phyloP scores from a whole-genome alignment of 2,113 vertebrate genomes.

The Sclerurus mexicanus region DNA sequence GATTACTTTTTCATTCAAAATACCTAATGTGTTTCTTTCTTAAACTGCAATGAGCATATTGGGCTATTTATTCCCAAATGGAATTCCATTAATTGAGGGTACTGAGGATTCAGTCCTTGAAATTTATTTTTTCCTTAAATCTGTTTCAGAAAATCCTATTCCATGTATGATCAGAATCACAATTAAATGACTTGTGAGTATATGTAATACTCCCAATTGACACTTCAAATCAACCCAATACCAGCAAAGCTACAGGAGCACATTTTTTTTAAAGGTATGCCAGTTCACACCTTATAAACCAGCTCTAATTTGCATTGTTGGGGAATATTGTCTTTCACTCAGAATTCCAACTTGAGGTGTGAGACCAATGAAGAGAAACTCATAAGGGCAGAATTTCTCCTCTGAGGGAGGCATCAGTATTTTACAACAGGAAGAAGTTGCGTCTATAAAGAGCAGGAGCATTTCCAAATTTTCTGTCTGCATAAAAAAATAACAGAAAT shows the following conservation, averaged over 20 bases:
- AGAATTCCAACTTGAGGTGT: neutral
- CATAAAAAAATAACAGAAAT: neutral
- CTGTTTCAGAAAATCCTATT: neutral
- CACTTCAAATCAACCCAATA: neutral
- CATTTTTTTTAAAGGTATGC: neutral
- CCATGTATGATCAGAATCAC: neutral
- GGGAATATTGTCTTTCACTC: neutral
- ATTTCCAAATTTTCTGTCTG: neutral
- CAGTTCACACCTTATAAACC: neutral
- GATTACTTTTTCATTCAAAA: constrained; percentile 20
- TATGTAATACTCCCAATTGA: neutral
- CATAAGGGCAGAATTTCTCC: neutral
- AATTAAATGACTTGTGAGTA: neutral
- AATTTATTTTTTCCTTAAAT: neutral
- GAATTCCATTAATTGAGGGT: neutral
- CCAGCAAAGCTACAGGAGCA: neutral
- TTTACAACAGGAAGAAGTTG: neutral
- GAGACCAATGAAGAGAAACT: neutral
- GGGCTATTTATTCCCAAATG: neutral
- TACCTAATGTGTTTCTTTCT: neutral
- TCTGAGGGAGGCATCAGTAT: neutral
- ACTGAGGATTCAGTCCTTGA: neutral
- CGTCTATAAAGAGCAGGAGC: neutral
- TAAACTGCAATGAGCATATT: neutral
- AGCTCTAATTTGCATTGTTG: neutral